A percentile compares a stretch with the other conserved stretches of the same genome.
Conservation (phyloP, 37 sponge, comb jelly and placozoan genomes). For the Chondrilla cf. caribensis region DNA sequence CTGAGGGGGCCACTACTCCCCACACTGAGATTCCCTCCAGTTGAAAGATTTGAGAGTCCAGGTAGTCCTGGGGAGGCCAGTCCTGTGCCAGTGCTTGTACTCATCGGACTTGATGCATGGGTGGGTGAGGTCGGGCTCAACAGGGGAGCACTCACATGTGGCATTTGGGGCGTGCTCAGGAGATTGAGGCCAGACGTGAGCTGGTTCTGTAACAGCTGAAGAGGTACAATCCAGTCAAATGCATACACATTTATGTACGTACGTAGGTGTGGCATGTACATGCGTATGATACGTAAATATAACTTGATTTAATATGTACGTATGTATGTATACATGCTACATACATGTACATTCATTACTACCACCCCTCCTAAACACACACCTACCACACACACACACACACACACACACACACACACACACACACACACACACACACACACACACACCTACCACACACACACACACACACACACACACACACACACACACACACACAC, state of each 20-base stretch:
- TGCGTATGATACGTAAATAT: neutral
- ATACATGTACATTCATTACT: neutral
- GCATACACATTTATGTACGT: conserved; percentile 2
- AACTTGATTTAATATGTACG: no score
- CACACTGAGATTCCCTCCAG: neutral
- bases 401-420: conserved; percentile 22
- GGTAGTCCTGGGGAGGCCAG: conserved; percentile 25
- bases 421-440: conserved; percentile 22
- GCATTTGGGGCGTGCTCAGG: neutral
- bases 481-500: conserved; percentile 33
- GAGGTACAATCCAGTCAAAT: neutral
- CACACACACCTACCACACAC: neutral
- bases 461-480: neutral
- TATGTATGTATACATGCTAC: neutral
- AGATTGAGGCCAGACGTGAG: neutral
- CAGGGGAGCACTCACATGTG: neutral
- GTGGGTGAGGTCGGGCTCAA: conserved; percentile 64
- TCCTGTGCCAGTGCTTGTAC: conserved; percentile 34
- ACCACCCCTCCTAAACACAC: conserved; percentile 5
- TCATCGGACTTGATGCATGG: conserved; percentile 27
- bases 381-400: conserved; percentile 22
- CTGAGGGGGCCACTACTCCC: conserved; percentile 8
- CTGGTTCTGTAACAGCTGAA: conserved; percentile 50
- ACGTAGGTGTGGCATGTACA: neutral
- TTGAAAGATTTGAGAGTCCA: neutral